Evolutionary conservation across 2,888 invertebrate genomes (phyloP), one percentile per base, ranked within the genome.

Genomic region (Microctonus aethiopoides): DNA sequence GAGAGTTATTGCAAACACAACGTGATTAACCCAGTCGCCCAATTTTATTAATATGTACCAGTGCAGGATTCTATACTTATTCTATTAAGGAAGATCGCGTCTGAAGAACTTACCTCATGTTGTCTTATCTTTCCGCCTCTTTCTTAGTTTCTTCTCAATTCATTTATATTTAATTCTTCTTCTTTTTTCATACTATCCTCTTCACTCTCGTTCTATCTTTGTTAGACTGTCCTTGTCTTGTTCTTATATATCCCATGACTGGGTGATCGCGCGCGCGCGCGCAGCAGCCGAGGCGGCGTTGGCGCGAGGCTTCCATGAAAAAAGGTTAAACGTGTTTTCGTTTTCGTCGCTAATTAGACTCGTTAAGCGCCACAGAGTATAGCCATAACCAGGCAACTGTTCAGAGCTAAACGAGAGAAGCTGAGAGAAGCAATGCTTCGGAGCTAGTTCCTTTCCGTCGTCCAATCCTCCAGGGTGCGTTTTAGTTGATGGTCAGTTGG

Each of bases 301-400:
- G 52, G 34, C 70, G 26, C 67, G 59, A 54, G 65, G 68, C 56
- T 68, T 61, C 52, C 60, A 66, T 74, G 78, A 78, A 84, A 82
- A 82, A 84, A 83, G 80, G 80, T 81, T 78, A 85, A 87, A 87
- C 86, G 86, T 83, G 87, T 86, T 87, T 86, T 87, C 84, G 86
- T 85, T 87, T 87, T 86, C 84, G 86, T 86, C 84, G 86, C 87
- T 87, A 87, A 87, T 87, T 87, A 87, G 86, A 84, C 84, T 86
- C 85, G 84, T 86, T 86, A 86, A 84, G 84, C 82, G 84, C 80
- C 83, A 79, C 80, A 79, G 82, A 79, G 78, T 82, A 46, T 46
- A 82, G 81, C 85, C 86, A 84, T 85, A 85, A 85, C 84, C 79
- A 82, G 84, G 81, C 82, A 81, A 80, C 80, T 81, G 46, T 46